Evolutionary conservation across 2,113 vertebrate genomes (phyloP), one percentile per base, ranked within the genome.

Genomic region (Castor canadensis): DNA sequence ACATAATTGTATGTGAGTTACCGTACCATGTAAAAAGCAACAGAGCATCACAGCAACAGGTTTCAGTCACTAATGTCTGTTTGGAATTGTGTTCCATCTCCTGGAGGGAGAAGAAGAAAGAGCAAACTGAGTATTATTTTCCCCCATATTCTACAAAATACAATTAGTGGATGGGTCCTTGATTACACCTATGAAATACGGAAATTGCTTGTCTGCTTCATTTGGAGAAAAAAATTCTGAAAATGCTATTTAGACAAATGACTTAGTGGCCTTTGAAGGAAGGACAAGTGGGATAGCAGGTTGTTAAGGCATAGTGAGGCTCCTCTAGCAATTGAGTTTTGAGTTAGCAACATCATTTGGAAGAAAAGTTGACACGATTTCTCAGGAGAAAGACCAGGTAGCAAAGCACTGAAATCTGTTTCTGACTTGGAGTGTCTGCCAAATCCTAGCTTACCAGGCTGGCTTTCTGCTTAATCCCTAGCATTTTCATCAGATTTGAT

Each of bases 401-500:
- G 67, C 77, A 58, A 81, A 94, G 49, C 87, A 15, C 2, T 43
- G 35, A 88, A 86, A 83, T 95, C 85, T 83, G 67, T 91, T 94
- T 92, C 85, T 87, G 64, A 82, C 62, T 47, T 64, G 40, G 71
- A 80, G n/a, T 76, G 45, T 54, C 58, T 92, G 96, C 92, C 91
- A 97, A 95, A 49, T 45, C 69, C 79, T 89, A 43, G 96, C 28
- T 97, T 95, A 90, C 72, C 85, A 69, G 43, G 8, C 92, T 96
- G 95, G 97, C 96, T 86, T 90, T 88, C 85, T 49, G 90, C 88
- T 94, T 95, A 95, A 96, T 95, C 88, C 88, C 12, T 43, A 56
- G 64, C 82, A 90, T 96, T 96, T 97, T 83, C 86, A 89, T 95
- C 85, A 91, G 95, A 95, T 91, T 91, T 94, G 85, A 97, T 77